phyloP scores from a whole-genome alignment of 2,113 vertebrate species.

The Morone chrysops region DNA sequence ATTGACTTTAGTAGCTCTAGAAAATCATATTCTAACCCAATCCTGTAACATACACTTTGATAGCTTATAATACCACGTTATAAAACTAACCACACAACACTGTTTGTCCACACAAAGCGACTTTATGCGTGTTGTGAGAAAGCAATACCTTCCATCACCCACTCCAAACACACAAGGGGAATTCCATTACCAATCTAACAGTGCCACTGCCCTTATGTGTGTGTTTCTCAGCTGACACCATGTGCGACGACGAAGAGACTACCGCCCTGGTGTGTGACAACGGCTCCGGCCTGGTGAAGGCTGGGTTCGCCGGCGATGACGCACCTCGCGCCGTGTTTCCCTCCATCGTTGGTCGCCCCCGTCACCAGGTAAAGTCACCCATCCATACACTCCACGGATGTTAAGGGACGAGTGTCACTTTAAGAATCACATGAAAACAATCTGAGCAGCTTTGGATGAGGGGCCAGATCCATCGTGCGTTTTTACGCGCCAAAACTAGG shows the following conservation, averaged over 20 bases:
- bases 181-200: constrained; percentile 11
- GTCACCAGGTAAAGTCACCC: constrained; percentile 79
- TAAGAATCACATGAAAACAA: neutral
- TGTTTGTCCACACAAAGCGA: neutral
- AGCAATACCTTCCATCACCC: neutral
- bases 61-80: neutral
- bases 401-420: neutral
- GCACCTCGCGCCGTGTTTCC: constrained; percentile 83
- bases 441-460: neutral
- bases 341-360: constrained; percentile 81
- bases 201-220: neutral
- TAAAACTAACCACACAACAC: neutral
- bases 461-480: neutral
- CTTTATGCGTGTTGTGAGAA: neutral
- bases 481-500: neutral
- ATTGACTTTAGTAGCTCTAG: neutral
- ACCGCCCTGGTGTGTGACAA: constrained; percentile 82
- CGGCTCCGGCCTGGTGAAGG: constrained; percentile 81
- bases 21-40: neutral
- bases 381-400: neutral
- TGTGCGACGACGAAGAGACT: constrained; percentile 82
- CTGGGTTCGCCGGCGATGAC: constrained; percentile 82
- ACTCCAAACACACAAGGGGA: neutral
- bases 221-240: constrained; percentile 71
- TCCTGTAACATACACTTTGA: neutral